phyloP scores from a whole-genome alignment of 2,113 vertebrate genomes.

The Entosphenus tridentatus region DNA sequence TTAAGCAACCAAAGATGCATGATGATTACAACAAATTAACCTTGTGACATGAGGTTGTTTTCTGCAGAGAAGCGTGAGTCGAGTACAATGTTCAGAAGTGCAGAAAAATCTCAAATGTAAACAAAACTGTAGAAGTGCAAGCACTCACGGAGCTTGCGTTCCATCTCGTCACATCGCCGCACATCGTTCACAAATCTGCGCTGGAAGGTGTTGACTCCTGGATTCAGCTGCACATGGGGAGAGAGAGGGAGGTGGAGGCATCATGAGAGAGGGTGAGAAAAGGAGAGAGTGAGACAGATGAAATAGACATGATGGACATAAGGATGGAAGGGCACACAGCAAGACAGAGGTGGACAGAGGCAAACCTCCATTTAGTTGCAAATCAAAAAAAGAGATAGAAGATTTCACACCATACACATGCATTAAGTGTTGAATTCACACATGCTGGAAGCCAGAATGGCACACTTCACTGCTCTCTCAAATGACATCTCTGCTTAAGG shows the following conservation, averaged over 20 bases:
- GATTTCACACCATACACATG: not conserved
- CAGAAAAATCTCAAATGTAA: too few relatives aligned
- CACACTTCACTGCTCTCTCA: too few relatives aligned
- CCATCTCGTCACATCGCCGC: slow-evolving; percentile 66
- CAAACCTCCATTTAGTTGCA: not conserved
- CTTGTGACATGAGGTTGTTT: too few relatives aligned
- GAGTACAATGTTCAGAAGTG: too few relatives aligned
- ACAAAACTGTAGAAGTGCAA: too few relatives aligned
- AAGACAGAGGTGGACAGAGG: not conserved
- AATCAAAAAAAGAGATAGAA: not conserved
- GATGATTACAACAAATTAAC: too few relatives aligned
- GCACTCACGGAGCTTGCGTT: slow-evolving; percentile 59
- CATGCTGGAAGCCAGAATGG: not conserved
- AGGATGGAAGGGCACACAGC: not conserved
- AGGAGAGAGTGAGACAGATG: too few relatives aligned
- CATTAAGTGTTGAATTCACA: not conserved
- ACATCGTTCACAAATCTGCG: slow-evolving; percentile 65
- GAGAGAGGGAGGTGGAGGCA: not conserved
- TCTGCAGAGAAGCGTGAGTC: too few relatives aligned
- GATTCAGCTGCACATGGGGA: slow-evolving; percentile 35
- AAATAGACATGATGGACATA: not conserved
- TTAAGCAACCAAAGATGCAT: too few relatives aligned
- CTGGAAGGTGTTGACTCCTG: slow-evolving; percentile 56
- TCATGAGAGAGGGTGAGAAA: too few relatives aligned
- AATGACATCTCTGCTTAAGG: too few relatives aligned